Percentiles rank a stretch among this genome's conserved stretches.
phyloP scores from a whole-genome alignment of 37 sponge, comb jelly and placozoan species.

The Aplysina aerophoba region DNA sequence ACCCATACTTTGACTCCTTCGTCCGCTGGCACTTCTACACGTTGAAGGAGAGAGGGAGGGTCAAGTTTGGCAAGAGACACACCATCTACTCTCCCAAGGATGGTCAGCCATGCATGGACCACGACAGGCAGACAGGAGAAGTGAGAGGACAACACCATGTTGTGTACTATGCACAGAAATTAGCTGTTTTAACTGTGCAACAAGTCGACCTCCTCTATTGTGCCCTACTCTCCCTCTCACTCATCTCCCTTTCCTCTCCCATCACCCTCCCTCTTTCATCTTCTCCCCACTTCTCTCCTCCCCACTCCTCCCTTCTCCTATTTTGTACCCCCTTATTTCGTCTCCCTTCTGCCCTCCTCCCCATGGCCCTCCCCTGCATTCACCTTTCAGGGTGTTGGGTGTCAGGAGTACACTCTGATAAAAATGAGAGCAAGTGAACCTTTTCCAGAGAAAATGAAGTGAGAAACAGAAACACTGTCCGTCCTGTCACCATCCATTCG shows the following conservation, averaged over 20 bases:
- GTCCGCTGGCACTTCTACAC: constrained; percentile 95
- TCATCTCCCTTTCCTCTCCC: too few species aligned
- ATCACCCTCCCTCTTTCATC: too few species aligned
- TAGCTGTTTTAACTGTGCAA: too few species aligned
- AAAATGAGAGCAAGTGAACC: constrained; percentile 89
- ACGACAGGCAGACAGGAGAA: constrained; percentile 94
- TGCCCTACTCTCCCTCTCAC: not conserved
- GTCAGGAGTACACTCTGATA: constrained; percentile 98
- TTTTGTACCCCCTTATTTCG: too few species aligned
- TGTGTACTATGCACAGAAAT: too few species aligned
- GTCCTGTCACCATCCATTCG: too few species aligned
- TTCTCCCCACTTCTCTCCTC: too few species aligned
- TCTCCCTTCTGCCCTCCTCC: too few species aligned
- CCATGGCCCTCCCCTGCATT: not conserved
- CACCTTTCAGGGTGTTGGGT: constrained; percentile 80
- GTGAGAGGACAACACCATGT: too few species aligned
- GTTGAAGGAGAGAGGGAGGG: constrained; percentile 85
- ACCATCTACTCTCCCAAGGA: constrained; percentile 92
- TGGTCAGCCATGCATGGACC: constrained; percentile 98
- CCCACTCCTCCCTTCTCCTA: too few species aligned
- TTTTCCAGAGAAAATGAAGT: constrained; percentile 80
- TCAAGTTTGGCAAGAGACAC: constrained; percentile 98
- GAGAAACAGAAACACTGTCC: too few species aligned
- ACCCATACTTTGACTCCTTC: constrained; percentile 99
- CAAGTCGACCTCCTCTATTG: not conserved